Evolutionary conservation across 2,888 invertebrate genomes (phyloP).

Genomic region (Thecophora atra): DNA sequence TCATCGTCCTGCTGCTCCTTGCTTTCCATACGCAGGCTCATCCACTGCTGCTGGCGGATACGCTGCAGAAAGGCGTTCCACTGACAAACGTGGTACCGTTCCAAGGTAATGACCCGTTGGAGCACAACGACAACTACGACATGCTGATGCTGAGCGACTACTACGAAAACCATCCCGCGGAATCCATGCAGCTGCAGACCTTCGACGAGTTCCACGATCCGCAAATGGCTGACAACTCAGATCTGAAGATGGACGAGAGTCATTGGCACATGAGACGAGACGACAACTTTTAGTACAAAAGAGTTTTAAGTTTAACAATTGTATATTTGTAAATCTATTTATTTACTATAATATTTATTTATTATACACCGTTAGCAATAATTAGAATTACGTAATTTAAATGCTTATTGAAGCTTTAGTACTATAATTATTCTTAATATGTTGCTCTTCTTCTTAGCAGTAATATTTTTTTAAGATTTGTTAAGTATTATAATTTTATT

Average conservation of each 20-base stretch:
- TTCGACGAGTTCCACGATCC: constrained; percentile 55
- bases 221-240: constrained; percentile 46
- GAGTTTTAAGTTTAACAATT: too few species aligned
- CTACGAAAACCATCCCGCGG: constrained; percentile 53
- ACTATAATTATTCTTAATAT: too few species aligned
- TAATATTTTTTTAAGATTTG: too few species aligned
- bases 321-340: too few species aligned
- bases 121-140: constrained; percentile 54
- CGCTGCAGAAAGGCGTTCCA: neutral
- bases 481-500: too few species aligned
- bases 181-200: constrained; percentile 56
- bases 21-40: neutral
- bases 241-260: constrained; percentile 57
- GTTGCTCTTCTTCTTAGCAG: too few species aligned
- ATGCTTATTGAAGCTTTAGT: too few species aligned
- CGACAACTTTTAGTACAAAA: too few species aligned
- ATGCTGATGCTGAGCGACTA: constrained; percentile 54
- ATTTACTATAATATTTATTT: too few species aligned
- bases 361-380: too few species aligned
- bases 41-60: neutral
- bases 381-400: too few species aligned
- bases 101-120: constrained; percentile 45
- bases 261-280: constrained; percentile 36
- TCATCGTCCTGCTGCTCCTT: constrained; percentile 8
- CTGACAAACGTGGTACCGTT: constrained; percentile 30